Percentiles rank a stretch among this genome's conserved stretches.
Evolutionary conservation across 2,888 invertebrate genomes (phyloP).

Genomic region (Microplitis deprimator): DNA sequence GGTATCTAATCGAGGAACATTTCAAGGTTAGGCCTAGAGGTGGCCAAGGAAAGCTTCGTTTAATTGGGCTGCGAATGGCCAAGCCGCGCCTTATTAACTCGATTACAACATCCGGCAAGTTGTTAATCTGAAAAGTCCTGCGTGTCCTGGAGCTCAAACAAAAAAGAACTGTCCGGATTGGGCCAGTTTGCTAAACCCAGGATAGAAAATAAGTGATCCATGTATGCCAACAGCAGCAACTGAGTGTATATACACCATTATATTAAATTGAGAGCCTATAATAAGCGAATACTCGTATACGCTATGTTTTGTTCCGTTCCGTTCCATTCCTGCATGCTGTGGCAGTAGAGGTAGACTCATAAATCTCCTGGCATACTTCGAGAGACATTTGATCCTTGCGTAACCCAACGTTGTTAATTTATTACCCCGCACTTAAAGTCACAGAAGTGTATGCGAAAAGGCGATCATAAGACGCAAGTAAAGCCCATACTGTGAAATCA

Average conservation of each 20-base stretch:
- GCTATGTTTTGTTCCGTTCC: slow-evolving; percentile 58
- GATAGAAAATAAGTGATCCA: slow-evolving; percentile 24
- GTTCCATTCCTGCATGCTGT: slow-evolving; percentile 67
- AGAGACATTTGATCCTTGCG: slow-evolving; percentile 72
- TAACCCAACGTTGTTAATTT: slow-evolving; percentile 72
- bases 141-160: slow-evolving; percentile 64
- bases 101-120: slow-evolving; percentile 67
- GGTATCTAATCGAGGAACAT: slow-evolving; percentile 65
- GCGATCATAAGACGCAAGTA: slow-evolving; percentile 45
- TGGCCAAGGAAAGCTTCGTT: slow-evolving; percentile 61
- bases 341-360: slow-evolving; percentile 69
- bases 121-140: slow-evolving; percentile 69
- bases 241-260: slow-evolving; percentile 54
- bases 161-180: slow-evolving; percentile 11
- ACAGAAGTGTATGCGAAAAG: slow-evolving; percentile 65
- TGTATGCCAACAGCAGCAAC: slow-evolving; percentile 45
- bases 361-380: slow-evolving; percentile 70
- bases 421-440: slow-evolving; percentile 71
- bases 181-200: slow-evolving; percentile 11
- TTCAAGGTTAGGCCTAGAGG: slow-evolving; percentile 61
- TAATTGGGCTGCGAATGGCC: slow-evolving; percentile 66
- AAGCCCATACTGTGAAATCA: slow-evolving; percentile 35
- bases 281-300: slow-evolving; percentile 67
- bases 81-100: slow-evolving; percentile 67
- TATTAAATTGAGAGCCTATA: slow-evolving; percentile 63